These are phyloP conservation scores for Erythrocercus mccallii DNA, from an alignment of 2,113 vertebrate species.

Conservation along the genomic window DNA sequence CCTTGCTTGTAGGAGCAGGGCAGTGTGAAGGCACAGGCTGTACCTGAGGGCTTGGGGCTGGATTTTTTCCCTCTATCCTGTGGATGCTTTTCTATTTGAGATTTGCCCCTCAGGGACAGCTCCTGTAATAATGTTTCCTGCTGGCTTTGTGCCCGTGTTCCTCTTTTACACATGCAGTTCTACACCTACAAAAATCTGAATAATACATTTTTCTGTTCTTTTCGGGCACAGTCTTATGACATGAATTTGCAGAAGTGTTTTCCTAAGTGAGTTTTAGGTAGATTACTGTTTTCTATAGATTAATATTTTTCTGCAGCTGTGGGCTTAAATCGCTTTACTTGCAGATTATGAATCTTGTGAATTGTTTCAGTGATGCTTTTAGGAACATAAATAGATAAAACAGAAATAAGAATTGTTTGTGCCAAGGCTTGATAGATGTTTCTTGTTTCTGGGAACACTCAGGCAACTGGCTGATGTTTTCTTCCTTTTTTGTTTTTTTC, in stretches of 20 bases:
- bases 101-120: not conserved
- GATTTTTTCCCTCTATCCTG: not conserved
- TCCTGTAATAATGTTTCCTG: not conserved
- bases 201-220: not conserved
- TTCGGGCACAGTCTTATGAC: not conserved
- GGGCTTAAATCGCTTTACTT: constrained; percentile 2
- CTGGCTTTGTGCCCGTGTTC: not conserved
- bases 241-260: not conserved
- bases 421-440: not conserved
- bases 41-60: not conserved
- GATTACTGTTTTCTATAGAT: constrained; percentile 25
- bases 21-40: not conserved
- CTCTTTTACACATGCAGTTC: not conserved
- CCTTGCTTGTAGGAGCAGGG: not conserved
- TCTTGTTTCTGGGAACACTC: not conserved
- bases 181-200: not conserved
- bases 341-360: not conserved
- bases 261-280: not conserved
- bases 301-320: not conserved
- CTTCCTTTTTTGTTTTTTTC: not conserved
- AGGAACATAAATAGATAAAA: constrained; percentile 31
- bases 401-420: not conserved
- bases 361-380: constrained; percentile 20
- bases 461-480: not conserved
- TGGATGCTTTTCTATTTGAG: not conserved